These are phyloP conservation scores for Antechinus flavipes DNA, from an alignment of 2,113 vertebrate species.

Conservation along the genomic window DNA sequence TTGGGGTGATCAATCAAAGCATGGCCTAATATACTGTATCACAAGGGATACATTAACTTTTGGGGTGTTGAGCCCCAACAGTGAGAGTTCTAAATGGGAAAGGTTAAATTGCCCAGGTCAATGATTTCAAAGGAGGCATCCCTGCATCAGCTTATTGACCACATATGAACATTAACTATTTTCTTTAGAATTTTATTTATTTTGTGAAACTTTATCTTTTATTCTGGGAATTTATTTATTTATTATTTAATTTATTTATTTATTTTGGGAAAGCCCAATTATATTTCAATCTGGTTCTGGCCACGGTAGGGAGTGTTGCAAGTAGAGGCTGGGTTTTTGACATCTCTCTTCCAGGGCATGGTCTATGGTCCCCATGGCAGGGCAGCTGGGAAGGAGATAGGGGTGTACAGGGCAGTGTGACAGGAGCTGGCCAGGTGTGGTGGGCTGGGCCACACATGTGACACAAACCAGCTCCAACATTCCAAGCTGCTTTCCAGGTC, in stretches of 20 bases:
- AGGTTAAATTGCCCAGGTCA: neutral
- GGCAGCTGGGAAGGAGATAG: neutral
- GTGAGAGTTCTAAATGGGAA: neutral
- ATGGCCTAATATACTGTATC: neutral
- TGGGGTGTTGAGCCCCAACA: neutral
- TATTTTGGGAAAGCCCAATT: neutral
- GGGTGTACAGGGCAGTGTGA: neutral
- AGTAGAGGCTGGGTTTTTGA: neutral
- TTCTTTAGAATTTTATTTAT: neutral
- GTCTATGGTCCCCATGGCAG: neutral
- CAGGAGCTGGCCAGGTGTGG: neutral
- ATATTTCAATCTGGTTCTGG: neutral
- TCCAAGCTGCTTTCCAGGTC: neutral
- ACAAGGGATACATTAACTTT: neutral
- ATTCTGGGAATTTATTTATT: neutral
- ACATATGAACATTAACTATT: neutral
- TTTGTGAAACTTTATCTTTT: neutral
- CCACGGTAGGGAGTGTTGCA: neutral
- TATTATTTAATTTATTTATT: neutral
- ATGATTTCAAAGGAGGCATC: neutral
- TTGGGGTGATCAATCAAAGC: too few relatives aligned
- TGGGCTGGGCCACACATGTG: neutral
- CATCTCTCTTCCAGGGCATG: neutral
- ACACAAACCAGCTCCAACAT: neutral
- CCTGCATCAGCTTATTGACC: neutral